These are phyloP conservation scores for Parthenolecanium corni DNA, from an alignment of 2,888 invertebrate species.

Conservation along the genomic window DNA sequence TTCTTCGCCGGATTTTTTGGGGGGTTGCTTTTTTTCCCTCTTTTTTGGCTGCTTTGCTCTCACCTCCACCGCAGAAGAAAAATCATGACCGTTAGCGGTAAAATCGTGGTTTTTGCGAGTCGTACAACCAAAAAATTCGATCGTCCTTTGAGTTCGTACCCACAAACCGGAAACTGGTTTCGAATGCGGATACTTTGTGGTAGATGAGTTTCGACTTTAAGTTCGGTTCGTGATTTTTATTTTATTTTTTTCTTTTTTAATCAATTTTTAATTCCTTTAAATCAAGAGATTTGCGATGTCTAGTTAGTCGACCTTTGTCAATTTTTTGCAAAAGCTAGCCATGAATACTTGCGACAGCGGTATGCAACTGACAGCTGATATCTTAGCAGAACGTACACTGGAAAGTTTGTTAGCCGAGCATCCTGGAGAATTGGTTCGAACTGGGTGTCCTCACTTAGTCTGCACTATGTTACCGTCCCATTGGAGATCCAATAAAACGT, in stretches of 20 bases:
- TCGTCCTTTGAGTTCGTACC: conserved; percentile 11
- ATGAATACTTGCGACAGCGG: conserved; percentile 32
- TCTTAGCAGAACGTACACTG: conserved; percentile 69
- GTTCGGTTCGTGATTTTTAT: conserved; percentile 12
- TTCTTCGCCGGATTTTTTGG: conserved; percentile 15
- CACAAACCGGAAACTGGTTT: not conserved
- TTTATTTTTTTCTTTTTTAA: not conserved
- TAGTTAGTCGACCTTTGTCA: no score
- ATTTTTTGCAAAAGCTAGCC: no score
- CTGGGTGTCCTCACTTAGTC: conserved; percentile 89
- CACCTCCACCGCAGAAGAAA: conserved; percentile 11
- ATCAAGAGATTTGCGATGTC: no score
- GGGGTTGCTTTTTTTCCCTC: conserved; percentile 4
- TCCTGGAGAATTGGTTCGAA: conserved; percentile 83
- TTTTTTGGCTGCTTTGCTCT: conserved; percentile 9
- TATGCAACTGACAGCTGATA: conserved; percentile 56
- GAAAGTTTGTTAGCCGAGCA: conserved; percentile 79
- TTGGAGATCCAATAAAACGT: conserved; percentile 94
- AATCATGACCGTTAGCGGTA: conserved; percentile 26
- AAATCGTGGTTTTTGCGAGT: conserved; percentile 21
- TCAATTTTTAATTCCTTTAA: not conserved
- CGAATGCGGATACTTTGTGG: conserved; percentile 7
- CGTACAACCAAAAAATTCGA: conserved; percentile 18
- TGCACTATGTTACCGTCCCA: conserved; percentile 80
- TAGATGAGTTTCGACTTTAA: conserved; percentile 20